Evolutionary conservation across 1,140 invertebrate genomes (phyloP), one percentile per base, ranked within the genome.

Genomic region (Drosophila ficusphila): DNA sequence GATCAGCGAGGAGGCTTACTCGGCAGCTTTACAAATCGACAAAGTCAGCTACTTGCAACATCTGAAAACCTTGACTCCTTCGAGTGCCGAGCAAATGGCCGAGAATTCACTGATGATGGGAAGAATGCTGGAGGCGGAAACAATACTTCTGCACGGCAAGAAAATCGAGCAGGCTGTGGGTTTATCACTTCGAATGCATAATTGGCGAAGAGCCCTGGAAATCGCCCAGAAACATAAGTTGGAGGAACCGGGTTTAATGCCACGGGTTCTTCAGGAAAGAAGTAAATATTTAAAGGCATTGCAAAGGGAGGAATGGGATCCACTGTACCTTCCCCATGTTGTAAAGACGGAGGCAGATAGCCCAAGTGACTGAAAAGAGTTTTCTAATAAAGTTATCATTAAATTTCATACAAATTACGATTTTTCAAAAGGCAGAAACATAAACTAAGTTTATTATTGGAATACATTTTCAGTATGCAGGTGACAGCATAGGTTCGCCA

Each of bases 1-100:
- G 56, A 95, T 96, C 27, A 97, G 97, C 7, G 97, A 98, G 93
- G 95, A 98, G 89, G 96, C 97, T 18, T 99, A 97, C 91, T 96
- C 97, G 19, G 96, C 97, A n/a, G 96, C 98, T 25, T 93, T 95
- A 67, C 95, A 97, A 93, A 95, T 94, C 42, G 97, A 98, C 79
- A 98, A 98, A 93, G 97, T 98, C 0, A 93, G 95, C 75, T 97
- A 97, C 89, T 94, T 98, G 41, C 94, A 96, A 82, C 94, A 96
- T 67, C 95, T 98, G 34, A 97, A 97, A 93, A 92, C 90, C 65
- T 77, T 94, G 29, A 79, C 93, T 12, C 92, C 92, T 14, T 79
- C 83, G 6, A 93, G 93, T 88, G 91, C 93, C 5, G 93, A 95
- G 48, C 94, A 95, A 82, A 93, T 94, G 85, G 96, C 97, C n/a